These are phyloP conservation scores for Adelphocoris suturalis DNA, from an alignment of 2,888 invertebrate species.

Conservation along the genomic window DNA sequence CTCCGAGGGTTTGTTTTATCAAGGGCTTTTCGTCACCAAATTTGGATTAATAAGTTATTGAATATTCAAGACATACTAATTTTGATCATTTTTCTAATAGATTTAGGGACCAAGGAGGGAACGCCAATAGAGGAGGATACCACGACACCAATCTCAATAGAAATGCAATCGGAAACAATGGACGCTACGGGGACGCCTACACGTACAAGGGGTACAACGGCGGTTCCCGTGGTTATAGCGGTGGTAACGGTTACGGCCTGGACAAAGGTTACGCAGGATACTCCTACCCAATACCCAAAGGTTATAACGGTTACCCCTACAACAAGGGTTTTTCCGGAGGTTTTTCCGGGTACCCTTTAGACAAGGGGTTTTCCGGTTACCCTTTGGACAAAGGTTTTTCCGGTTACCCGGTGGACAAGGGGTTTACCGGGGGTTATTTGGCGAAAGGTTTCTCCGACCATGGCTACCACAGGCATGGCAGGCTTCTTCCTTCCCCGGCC, in stretches of 20 bases:
- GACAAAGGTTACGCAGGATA: slow-evolving; percentile 72
- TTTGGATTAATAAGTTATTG: too few relatives aligned
- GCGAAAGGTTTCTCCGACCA: not conserved
- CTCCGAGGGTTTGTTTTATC: too few relatives aligned
- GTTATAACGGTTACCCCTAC: not conserved
- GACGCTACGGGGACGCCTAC: slow-evolving; percentile 75
- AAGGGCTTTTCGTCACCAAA: too few relatives aligned
- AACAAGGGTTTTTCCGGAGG: not conserved
- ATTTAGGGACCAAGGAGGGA: slow-evolving; percentile 76
- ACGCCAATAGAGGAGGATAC: slow-evolving; percentile 76
- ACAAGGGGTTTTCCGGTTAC: not conserved
- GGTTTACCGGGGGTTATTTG: not conserved
- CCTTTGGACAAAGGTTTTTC: slow-evolving; percentile 26
- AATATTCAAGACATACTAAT: too few relatives aligned
- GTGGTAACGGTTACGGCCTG: slow-evolving; percentile 72
- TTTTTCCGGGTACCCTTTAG: slow-evolving; percentile 44
- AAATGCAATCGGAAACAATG: slow-evolving; percentile 75
- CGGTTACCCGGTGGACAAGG: slow-evolving; percentile 10
- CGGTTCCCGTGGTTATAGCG: slow-evolving; percentile 74
- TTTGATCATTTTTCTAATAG: slow-evolving; percentile 62
- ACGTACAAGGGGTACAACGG: slow-evolving; percentile 75
- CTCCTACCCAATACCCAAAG: not conserved
- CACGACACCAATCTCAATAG: slow-evolving; percentile 76
- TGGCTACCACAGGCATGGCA: slow-evolving; percentile 49
- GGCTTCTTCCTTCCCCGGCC: slow-evolving; percentile 57